These are phyloP conservation scores for Sparus aurata DNA, from an alignment of 2,797 vertebrate species.

Conservation along the genomic window DNA sequence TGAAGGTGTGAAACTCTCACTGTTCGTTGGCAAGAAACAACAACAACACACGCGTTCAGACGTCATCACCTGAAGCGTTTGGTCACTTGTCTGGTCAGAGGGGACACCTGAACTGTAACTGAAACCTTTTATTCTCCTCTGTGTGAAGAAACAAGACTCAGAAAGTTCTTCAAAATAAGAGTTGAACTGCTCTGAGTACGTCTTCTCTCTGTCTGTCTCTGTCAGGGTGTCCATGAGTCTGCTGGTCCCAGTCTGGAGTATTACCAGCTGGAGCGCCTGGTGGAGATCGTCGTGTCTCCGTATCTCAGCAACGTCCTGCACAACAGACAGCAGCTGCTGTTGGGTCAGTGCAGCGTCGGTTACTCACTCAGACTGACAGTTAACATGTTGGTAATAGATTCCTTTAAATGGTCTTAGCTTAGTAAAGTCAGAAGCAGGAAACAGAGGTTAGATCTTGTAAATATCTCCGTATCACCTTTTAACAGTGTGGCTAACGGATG, in stretches of 20 bases:
- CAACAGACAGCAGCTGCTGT: conserved; percentile 63
- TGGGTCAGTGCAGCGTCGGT: conserved; percentile 78
- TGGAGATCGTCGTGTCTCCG: conserved; percentile 91
- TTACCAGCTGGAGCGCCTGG: conserved; percentile 90
- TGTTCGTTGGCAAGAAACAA: no score
- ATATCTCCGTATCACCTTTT: not conserved
- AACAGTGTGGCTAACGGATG: not conserved
- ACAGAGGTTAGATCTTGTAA: no score
- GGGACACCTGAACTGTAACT: no score
- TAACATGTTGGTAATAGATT: no score
- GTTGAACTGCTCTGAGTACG: not conserved
- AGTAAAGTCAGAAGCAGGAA: no score
- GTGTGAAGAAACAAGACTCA: no score
- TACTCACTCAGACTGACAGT: no score
- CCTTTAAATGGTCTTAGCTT: no score
- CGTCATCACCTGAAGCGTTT: no score
- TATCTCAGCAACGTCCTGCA: conserved; percentile 90
- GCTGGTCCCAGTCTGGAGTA: conserved; percentile 88
- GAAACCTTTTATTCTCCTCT: not conserved
- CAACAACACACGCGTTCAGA: no score
- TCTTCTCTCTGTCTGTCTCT: not conserved
- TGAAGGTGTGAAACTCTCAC: no score
- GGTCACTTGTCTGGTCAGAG: no score
- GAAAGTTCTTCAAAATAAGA: not conserved
- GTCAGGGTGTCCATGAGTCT: conserved; percentile 93